These are phyloP conservation scores for Belonocnema kinseyi DNA, from an alignment of 1,140 invertebrate genomes.

Conservation along the genomic window DNA sequence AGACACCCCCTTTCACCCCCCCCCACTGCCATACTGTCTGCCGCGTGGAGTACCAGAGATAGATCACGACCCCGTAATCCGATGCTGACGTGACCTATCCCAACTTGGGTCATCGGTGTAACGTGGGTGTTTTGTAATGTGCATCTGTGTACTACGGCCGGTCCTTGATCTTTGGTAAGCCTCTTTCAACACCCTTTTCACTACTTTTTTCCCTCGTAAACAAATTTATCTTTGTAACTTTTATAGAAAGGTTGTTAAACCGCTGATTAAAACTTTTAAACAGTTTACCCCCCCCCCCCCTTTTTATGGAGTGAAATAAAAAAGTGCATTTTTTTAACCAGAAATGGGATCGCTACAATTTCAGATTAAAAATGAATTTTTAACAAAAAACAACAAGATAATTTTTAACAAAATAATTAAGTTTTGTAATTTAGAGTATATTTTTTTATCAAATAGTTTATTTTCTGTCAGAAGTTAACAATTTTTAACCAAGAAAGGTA, in stretches of 20 bases:
- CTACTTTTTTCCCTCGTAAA: neutral
- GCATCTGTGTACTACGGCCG: slow-evolving; percentile 44
- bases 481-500: no score
- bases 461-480: no score
- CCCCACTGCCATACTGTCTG: neutral
- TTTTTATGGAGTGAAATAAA: no score
- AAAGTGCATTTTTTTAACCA: no score
- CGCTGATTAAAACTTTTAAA: no score
- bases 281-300: no score
- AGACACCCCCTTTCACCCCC: neutral
- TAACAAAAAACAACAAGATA: no score
- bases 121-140: slow-evolving; percentile 47
- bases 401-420: no score
- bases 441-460: no score
- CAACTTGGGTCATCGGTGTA: slow-evolving; percentile 54
- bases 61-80: slow-evolving; percentile 61
- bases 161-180: slow-evolving; percentile 29
- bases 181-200: slow-evolving; percentile 23
- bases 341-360: no score
- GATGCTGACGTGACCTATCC: slow-evolving; percentile 57
- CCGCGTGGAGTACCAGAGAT: slow-evolving; percentile 46
- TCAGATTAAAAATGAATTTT: no score
- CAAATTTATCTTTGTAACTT: neutral
- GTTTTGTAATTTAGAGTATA: no score
- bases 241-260: neutral